Percentiles rank a stretch among this genome's conserved stretches.
Conservation (phyloP, 1,140 invertebrate species). For the Magallana angulata region DNA sequence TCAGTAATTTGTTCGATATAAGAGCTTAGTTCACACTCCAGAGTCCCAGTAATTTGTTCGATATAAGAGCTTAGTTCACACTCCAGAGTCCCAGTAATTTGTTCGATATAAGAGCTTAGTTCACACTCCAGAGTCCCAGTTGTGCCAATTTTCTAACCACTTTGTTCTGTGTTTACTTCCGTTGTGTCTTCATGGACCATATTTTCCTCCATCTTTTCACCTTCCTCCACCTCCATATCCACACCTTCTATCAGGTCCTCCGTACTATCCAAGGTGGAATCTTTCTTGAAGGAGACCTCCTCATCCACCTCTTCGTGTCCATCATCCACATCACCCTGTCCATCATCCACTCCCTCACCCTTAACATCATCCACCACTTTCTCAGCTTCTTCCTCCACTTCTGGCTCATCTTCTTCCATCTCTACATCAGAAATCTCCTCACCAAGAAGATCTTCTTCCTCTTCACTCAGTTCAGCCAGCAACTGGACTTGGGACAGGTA, state of each 20-base stretch:
- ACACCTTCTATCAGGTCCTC: constrained; percentile 86
- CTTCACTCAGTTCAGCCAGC: constrained; percentile 28
- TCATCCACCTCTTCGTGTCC: constrained; percentile 43
- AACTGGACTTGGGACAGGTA: constrained; percentile 34
- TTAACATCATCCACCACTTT: neutral
- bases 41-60: too few relatives aligned
- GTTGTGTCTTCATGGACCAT: constrained; percentile 38
- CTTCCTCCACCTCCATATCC: constrained; percentile 85
- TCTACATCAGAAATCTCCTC: constrained; percentile 16
- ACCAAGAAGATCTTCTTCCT: constrained; percentile 8
- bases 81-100: too few relatives aligned
- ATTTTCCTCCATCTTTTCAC: constrained; percentile 36
- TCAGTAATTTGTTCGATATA: too few relatives aligned
- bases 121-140: too few relatives aligned
- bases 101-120: too few relatives aligned
- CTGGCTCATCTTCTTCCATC: neutral
- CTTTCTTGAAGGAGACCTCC: constrained; percentile 44
- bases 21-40: too few relatives aligned
- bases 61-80: too few relatives aligned
- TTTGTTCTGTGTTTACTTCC: constrained; percentile 38
- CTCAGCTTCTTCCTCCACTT: neutral
- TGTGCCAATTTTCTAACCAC: neutral
- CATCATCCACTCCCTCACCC: neutral
- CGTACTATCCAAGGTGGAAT: constrained; percentile 5
- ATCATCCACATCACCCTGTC: neutral